These are phyloP conservation scores for Ophonus ardosiacus DNA, from an alignment of 2,888 invertebrate genomes.

Conservation along the genomic window DNA sequence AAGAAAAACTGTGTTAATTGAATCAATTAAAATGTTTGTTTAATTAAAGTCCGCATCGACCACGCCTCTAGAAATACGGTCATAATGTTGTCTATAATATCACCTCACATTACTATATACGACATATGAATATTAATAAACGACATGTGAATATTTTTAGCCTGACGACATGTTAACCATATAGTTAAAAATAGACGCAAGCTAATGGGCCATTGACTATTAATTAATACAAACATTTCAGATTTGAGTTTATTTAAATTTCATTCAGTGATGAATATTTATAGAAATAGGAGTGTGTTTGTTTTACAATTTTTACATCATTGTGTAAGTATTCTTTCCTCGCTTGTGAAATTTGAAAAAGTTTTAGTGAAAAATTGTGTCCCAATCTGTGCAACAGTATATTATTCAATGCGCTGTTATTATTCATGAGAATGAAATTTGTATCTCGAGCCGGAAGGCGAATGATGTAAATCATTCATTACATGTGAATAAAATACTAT, in stretches of 20 bases:
- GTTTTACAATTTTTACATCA: not conserved
- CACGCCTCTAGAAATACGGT: constrained; percentile 3
- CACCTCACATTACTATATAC: not conserved
- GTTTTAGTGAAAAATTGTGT: not conserved
- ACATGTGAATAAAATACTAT: too few relatives aligned
- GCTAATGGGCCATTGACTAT: constrained; percentile 18
- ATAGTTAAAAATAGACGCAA: constrained; percentile 21
- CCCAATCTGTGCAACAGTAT: not conserved
- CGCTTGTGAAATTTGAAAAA: not conserved
- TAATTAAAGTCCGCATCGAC: not conserved
- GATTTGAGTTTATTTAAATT: constrained; percentile 18
- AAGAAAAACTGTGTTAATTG: not conserved
- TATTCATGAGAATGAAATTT: too few relatives aligned
- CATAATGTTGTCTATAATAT: not conserved
- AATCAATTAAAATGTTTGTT: not conserved
- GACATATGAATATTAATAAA: constrained; percentile 22
- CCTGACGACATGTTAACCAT: constrained; percentile 28
- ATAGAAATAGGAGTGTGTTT: constrained; percentile 1
- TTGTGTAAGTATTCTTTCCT: not conserved
- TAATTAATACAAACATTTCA: constrained; percentile 26
- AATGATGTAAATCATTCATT: too few relatives aligned
- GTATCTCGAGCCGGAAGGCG: too few relatives aligned
- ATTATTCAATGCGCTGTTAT: too few relatives aligned
- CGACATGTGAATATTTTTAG: constrained; percentile 25
- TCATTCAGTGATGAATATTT: constrained; percentile 21